phyloP scores from a whole-genome alignment of 1,140 invertebrate species.

The Solenopsis invicta region DNA sequence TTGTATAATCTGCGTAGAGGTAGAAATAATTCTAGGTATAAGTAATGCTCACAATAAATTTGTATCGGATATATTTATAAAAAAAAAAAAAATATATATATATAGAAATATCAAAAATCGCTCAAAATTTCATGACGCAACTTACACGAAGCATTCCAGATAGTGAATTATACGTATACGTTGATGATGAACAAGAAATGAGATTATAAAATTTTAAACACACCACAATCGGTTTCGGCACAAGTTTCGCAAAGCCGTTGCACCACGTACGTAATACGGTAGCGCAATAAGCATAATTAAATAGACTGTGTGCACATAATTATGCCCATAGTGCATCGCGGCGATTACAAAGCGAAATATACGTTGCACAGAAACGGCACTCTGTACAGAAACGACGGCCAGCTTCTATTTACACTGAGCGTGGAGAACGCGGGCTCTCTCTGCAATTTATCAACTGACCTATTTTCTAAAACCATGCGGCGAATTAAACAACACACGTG shows the following conservation, averaged over 20 bases:
- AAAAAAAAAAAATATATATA: slow-evolving; percentile 7
- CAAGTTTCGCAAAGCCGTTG: slow-evolving; percentile 30
- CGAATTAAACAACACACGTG: slow-evolving; percentile 34
- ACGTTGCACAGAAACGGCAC: slow-evolving; percentile 42
- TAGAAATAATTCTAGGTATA: neutral
- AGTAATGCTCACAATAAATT: neutral
- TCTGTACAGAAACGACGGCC: slow-evolving; percentile 38
- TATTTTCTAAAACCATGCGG: slow-evolving; percentile 71
- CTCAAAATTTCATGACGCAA: neutral
- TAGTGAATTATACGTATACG: neutral
- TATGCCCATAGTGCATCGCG: slow-evolving; percentile 59
- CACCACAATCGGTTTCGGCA: slow-evolving; percentile 21
- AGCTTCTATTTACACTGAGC: slow-evolving; percentile 24
- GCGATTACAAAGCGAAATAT: slow-evolving; percentile 74
- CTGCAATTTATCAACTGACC: slow-evolving; percentile 74
- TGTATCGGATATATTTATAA: neutral
- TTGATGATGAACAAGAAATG: slow-evolving; percentile 2
- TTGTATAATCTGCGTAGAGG: neutral
- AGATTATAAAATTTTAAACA: slow-evolving; percentile 21
- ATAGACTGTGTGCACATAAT: slow-evolving; percentile 72
- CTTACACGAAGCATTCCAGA: neutral
- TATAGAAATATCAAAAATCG: neutral
- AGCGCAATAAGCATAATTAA: slow-evolving; percentile 71
- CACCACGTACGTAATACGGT: slow-evolving; percentile 18
- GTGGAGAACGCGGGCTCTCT: slow-evolving; percentile 31